These are phyloP conservation scores for Eubasilissa regina DNA, from an alignment of 1,140 invertebrate species.

Conservation along the genomic window DNA sequence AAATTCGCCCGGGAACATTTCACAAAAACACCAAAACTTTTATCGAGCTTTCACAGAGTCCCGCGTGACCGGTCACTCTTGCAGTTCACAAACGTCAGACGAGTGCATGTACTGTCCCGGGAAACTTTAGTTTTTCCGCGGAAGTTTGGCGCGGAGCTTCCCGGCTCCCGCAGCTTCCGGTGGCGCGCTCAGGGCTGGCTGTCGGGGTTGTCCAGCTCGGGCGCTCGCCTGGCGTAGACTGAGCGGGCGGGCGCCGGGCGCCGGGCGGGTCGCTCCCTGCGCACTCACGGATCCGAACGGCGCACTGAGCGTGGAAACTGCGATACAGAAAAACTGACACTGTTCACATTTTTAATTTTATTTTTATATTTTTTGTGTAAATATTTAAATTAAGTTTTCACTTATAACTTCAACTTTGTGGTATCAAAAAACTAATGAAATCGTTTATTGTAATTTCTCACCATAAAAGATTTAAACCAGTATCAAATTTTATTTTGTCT, in stretches of 20 bases:
- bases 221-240: conserved; percentile 28
- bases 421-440: too few species aligned
- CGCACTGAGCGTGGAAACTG: not conserved
- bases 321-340: not conserved
- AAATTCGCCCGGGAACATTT: conserved; percentile 16
- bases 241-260: not conserved
- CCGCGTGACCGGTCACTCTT: not conserved
- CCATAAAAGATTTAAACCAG: too few species aligned
- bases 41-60: not conserved
- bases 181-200: not conserved
- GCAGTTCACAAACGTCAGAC: conserved; percentile 13
- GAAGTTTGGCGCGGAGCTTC: too few species aligned
- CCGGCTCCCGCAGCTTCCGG: not conserved
- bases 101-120: not conserved
- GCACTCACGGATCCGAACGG: not conserved
- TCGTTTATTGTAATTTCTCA: too few species aligned
- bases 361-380: too few species aligned
- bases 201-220: not conserved
- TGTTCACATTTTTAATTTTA: too few species aligned
- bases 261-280: not conserved
- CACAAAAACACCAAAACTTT: conserved; percentile 7
- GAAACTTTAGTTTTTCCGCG: conserved; percentile 8
- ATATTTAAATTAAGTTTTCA: too few species aligned
- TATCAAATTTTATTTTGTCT: too few species aligned
- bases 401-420: too few species aligned